Conservation (phyloP, 2,113 vertebrate species). For the Ailuropoda melanoleuca region DNA sequence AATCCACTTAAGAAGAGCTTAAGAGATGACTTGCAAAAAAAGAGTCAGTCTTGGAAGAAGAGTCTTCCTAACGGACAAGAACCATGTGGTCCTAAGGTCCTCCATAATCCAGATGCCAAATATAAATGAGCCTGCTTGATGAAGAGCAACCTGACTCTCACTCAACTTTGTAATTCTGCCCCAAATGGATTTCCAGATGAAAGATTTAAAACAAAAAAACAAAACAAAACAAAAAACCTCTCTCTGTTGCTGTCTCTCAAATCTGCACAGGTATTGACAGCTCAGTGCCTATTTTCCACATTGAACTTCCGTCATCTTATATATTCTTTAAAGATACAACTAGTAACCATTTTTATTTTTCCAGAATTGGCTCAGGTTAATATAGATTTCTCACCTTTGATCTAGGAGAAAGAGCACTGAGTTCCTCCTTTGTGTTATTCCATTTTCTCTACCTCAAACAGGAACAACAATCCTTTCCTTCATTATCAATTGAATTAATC, state of each 20-base stretch:
- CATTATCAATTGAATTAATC: background rate
- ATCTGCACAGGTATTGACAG: background rate
- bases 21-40: background rate
- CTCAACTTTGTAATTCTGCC: background rate
- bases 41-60: background rate
- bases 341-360: background rate
- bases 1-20: background rate
- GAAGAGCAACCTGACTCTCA: background rate
- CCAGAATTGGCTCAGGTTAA: background rate
- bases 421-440: background rate
- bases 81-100: background rate
- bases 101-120: background rate
- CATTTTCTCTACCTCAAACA: background rate
- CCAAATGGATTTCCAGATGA: background rate
- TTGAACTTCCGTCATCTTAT: background rate
- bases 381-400: background rate
- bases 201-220: background rate
- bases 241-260: background rate
- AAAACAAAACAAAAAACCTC: background rate
- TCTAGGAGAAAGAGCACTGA: background rate
- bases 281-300: background rate
- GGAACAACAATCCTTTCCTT: slow-evolving; percentile 16
- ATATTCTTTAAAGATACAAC: background rate
- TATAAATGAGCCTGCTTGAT: background rate
- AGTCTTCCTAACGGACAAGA: background rate